phyloP scores from a whole-genome alignment of 2,888 invertebrate genomes.

The Emmelina monodactyla region DNA sequence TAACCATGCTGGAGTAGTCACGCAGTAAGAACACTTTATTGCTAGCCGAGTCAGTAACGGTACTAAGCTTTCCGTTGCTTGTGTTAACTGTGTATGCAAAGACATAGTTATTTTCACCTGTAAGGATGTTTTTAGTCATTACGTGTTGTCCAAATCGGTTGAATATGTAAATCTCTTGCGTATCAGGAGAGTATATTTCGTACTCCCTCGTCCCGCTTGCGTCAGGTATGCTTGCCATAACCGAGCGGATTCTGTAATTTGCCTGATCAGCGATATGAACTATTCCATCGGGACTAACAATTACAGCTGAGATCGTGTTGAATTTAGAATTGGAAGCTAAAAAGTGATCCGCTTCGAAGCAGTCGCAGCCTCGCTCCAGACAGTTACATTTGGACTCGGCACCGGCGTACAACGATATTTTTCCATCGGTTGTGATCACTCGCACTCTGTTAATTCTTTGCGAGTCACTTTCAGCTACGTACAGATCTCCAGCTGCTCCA shows the following conservation, averaged over 20 bases:
- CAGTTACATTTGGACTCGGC: slow-evolving; percentile 95
- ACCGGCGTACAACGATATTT: slow-evolving; percentile 92
- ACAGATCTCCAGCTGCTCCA: slow-evolving; percentile 89
- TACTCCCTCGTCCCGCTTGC: slow-evolving; percentile 86
- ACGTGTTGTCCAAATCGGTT: slow-evolving; percentile 95
- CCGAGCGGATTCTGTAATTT: slow-evolving; percentile 85
- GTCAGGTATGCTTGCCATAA: slow-evolving; percentile 89
- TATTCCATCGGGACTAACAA: slow-evolving; percentile 92
- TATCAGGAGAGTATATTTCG: slow-evolving; percentile 93
- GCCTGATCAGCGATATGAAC: slow-evolving; percentile 97
- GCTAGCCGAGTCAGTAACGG: slow-evolving; percentile 92
- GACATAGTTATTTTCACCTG: slow-evolving; percentile 90
- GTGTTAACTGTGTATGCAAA: slow-evolving; percentile 97
- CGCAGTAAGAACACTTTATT: slow-evolving; percentile 85
- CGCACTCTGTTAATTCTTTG: slow-evolving; percentile 92
- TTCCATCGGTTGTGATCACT: slow-evolving; percentile 91
- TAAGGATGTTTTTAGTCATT: slow-evolving; percentile 92
- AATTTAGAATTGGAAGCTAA: slow-evolving; percentile 93
- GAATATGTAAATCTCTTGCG: slow-evolving; percentile 93
- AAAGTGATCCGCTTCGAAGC: slow-evolving; percentile 91
- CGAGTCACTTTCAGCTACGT: slow-evolving; percentile 95
- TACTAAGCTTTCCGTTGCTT: slow-evolving; percentile 92
- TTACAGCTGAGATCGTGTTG: slow-evolving; percentile 90
- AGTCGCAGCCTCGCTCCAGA: slow-evolving; percentile 88
- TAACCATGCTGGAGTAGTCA: slow-evolving; percentile 87